A percentile compares a stretch with the other conserved stretches of the same genome.
phyloP scores from a whole-genome alignment of 2,888 invertebrate genomes.

The Lasius platythorax region DNA sequence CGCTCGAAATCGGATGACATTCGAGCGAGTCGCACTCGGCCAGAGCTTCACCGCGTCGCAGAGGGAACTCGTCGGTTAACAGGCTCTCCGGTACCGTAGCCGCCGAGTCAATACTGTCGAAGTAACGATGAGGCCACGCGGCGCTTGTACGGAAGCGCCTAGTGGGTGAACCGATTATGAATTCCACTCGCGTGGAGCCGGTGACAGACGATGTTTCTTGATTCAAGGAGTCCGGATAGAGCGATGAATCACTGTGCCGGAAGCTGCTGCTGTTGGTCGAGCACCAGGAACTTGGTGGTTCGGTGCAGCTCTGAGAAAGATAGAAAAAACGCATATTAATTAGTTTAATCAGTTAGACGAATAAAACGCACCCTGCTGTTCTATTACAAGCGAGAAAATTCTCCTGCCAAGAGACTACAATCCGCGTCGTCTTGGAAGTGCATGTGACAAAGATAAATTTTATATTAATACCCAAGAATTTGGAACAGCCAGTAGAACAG shows the following conservation, averaged over 20 bases:
- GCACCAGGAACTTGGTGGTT: constrained; percentile 83
- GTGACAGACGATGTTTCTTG: constrained; percentile 85
- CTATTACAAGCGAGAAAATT: constrained; percentile 14
- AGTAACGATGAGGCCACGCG: constrained; percentile 86
- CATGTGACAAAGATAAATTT: constrained; percentile 23
- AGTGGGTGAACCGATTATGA: constrained; percentile 83
- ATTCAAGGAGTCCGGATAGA: constrained; percentile 87
- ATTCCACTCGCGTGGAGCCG: constrained; percentile 87
- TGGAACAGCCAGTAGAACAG: constrained; percentile 21
- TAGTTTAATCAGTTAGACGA: not conserved
- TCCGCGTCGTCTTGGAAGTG: constrained; percentile 24
- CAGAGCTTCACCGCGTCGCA: constrained; percentile 86
- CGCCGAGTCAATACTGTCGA: constrained; percentile 90
- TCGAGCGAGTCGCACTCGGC: constrained; percentile 89
- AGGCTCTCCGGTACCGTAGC: constrained; percentile 82
- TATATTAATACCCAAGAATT: constrained; percentile 34
- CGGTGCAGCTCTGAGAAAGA: constrained; percentile 79
- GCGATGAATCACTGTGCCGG: constrained; percentile 81
- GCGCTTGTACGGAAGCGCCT: constrained; percentile 85
- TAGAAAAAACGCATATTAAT: constrained; percentile 2
- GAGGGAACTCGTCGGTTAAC: constrained; percentile 85
- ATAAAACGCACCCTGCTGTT: not conserved
- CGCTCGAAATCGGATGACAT: constrained; percentile 83
- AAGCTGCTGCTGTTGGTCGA: constrained; percentile 80
- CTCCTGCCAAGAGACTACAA: not conserved